Evolutionary conservation across 2,797 vertebrate genomes (phyloP).

Genomic region (Tenualosa thibaudeaui): DNA sequence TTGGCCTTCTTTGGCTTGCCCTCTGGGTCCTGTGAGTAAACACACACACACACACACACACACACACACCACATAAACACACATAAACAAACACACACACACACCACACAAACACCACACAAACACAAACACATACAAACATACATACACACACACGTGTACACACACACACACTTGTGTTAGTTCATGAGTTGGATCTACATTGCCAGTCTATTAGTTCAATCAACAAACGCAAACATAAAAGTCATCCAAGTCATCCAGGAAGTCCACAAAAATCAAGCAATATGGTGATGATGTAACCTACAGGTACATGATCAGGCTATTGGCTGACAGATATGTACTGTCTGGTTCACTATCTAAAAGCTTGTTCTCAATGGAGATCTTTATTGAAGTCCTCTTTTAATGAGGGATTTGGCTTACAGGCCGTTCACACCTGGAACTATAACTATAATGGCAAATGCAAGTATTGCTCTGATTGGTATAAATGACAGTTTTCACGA

Average conservation of each 20-base stretch:
- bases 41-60: neutral
- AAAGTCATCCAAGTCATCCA: neutral
- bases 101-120: neutral
- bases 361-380: too few relatives aligned
- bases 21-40: conserved; percentile 82
- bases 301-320: neutral
- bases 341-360: too few relatives aligned
- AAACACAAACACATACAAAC: neutral
- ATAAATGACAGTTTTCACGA: too few relatives aligned
- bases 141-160: too few relatives aligned
- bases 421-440: too few relatives aligned
- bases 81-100: neutral
- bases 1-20: conserved; percentile 93
- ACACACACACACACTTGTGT: neutral
- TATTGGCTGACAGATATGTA: neutral
- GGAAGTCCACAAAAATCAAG: neutral
- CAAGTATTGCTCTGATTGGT: too few relatives aligned
- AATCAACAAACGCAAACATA: neutral
- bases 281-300: neutral
- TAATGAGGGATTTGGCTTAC: too few relatives aligned
- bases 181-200: neutral
- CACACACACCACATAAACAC: neutral
- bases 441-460: too few relatives aligned
- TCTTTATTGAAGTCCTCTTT: too few relatives aligned
- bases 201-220: conserved; percentile 7